These are phyloP conservation scores for Drosophila jambulina DNA, from an alignment of 1,140 invertebrate genomes.

Conservation along the genomic window DNA sequence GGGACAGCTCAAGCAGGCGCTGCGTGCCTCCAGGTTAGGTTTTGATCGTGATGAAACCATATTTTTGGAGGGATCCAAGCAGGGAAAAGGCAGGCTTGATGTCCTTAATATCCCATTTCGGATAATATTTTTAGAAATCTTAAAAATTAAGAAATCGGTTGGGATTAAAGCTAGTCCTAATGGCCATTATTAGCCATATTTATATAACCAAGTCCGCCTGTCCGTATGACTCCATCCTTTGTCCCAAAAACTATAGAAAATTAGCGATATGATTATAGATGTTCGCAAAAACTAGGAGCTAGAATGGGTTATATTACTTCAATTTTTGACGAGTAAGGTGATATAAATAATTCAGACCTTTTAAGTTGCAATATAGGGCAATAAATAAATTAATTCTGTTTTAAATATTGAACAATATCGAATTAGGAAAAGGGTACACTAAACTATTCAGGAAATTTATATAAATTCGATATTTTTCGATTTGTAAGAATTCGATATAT, in stretches of 20 bases:
- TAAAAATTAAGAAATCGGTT: neutral
- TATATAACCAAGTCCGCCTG: neutral
- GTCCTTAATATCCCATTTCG: neutral
- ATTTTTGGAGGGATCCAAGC: neutral
- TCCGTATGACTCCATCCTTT: neutral
- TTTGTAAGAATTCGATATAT: no score
- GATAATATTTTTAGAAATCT: no score
- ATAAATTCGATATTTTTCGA: no score
- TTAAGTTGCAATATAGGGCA: no score
- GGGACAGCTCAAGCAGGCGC: constrained; percentile 88
- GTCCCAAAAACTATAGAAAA: neutral
- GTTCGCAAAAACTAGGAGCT: neutral
- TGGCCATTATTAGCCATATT: no score
- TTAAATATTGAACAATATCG: no score
- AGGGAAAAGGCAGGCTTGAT: neutral
- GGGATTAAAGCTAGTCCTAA: neutral
- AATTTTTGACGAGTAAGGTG: neutral
- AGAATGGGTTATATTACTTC: neutral
- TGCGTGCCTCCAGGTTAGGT: constrained; percentile 87
- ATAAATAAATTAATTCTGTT: no score
- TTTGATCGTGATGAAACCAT: neutral
- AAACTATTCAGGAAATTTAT: no score
- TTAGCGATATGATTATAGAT: neutral
- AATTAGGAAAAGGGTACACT: no score
- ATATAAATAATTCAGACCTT: no score